Conservation (phyloP, 1,140 invertebrate species). For the Bradysia coprophila region DNA sequence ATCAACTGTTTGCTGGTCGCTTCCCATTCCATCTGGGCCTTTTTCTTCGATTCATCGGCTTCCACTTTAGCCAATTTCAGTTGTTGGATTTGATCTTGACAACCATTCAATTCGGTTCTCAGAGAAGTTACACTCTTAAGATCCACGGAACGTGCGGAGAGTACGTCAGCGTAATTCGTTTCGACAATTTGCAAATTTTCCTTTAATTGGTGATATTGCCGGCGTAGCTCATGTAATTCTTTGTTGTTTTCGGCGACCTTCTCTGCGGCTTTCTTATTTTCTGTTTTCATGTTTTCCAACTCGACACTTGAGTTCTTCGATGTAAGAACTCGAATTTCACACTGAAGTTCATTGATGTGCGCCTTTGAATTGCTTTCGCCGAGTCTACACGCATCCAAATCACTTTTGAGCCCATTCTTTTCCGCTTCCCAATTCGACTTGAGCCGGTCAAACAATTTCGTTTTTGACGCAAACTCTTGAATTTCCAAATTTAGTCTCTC, state of each 20-base stretch:
- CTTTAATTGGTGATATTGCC: constrained; percentile 26
- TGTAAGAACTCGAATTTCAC: constrained; percentile 37
- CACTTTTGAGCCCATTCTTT: constrained; percentile 64
- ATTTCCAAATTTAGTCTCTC: constrained; percentile 46
- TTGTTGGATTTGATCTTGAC: constrained; percentile 30
- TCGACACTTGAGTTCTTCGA: constrained; percentile 34
- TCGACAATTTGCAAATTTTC: constrained; percentile 39
- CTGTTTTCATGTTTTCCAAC: too few species aligned
- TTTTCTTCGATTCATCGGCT: constrained; percentile 33
- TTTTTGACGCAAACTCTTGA: too few species aligned
- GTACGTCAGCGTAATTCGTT: constrained; percentile 73
- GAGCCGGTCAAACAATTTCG: constrained; percentile 66
- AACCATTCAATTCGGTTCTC: constrained; percentile 36
- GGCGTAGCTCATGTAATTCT: too few species aligned
- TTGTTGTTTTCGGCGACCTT: too few species aligned
- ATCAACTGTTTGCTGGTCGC: constrained; percentile 42
- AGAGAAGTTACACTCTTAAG: constrained; percentile 46
- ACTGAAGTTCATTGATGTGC: constrained; percentile 42
- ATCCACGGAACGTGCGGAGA: constrained; percentile 67
- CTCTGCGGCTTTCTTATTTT: too few species aligned
- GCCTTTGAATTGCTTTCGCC: constrained; percentile 61
- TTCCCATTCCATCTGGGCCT: constrained; percentile 37
- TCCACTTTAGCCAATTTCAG: constrained; percentile 35
- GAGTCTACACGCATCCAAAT: constrained; percentile 54
- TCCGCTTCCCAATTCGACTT: constrained; percentile 49